phyloP scores from a whole-genome alignment of 2,888 invertebrate genomes.

The Falcaria lacertinaria region DNA sequence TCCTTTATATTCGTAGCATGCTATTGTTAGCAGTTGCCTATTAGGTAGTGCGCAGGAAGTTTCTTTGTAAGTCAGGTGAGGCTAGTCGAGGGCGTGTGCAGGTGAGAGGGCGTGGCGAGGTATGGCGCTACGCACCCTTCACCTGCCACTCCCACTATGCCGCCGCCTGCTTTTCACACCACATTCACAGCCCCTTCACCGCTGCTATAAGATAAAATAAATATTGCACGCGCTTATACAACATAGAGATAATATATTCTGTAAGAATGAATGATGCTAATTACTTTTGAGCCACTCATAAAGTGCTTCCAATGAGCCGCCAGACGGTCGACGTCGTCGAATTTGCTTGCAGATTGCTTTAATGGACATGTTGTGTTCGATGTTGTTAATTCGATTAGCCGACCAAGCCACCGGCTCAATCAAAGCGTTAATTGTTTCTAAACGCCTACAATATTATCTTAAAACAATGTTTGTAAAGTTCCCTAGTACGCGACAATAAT shows the following conservation, averaged over 20 bases:
- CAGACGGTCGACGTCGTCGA: constrained; percentile 23
- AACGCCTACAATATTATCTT: constrained; percentile 43
- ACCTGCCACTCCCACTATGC: constrained; percentile 23
- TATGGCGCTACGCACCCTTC: constrained; percentile 27
- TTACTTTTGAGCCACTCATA: background rate
- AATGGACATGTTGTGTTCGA: constrained; percentile 69
- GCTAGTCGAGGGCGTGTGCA: constrained; percentile 37
- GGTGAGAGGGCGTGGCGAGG: constrained; percentile 45
- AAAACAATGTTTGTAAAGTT: constrained; percentile 16
- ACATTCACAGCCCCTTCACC: too few relatives aligned
- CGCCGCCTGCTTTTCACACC: constrained; percentile 12
- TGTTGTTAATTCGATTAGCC: constrained; percentile 71
- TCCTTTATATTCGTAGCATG: constrained; percentile 1
- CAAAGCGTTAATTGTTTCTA: constrained; percentile 60
- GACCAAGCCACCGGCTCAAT: constrained; percentile 41
- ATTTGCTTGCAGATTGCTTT: constrained; percentile 51
- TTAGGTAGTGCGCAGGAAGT: background rate
- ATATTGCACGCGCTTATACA: too few relatives aligned
- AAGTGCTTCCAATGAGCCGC: background rate
- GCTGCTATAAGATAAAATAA: background rate
- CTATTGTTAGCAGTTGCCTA: background rate
- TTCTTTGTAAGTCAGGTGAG: constrained; percentile 13
- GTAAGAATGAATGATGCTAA: background rate
- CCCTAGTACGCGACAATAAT: constrained; percentile 9
- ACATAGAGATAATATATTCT: background rate